These are phyloP conservation scores for Sericinus montela DNA, from an alignment of 2,888 invertebrate genomes.

Conservation along the genomic window DNA sequence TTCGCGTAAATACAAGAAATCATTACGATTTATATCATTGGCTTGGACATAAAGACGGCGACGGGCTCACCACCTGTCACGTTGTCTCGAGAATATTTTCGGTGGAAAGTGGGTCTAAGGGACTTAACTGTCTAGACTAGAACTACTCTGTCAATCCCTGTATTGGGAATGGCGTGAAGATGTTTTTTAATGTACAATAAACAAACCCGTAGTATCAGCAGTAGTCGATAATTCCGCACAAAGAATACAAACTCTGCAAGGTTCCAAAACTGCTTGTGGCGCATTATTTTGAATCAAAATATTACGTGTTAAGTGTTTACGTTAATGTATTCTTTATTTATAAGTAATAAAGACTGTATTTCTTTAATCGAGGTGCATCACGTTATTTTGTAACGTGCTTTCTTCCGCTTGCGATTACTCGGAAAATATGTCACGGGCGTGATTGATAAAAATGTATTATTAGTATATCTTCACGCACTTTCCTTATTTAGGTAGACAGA, in stretches of 20 bases:
- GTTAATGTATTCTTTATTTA: not conserved
- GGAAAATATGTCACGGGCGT: not conserved
- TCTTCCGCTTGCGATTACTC: not conserved
- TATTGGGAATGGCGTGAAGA: too few species aligned
- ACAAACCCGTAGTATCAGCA: not conserved
- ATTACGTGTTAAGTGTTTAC: not conserved
- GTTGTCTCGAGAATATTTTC: too few species aligned
- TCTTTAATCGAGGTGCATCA: not conserved
- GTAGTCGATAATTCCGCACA: not conserved
- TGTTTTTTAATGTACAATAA: too few species aligned
- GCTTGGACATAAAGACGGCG: too few species aligned
- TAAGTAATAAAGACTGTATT: not conserved
- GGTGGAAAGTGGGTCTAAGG: too few species aligned
- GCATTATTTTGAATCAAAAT: not conserved
- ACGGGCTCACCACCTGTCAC: too few species aligned
- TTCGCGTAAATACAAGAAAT: too few species aligned
- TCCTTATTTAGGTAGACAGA: too few species aligned
- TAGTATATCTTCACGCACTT: too few species aligned
- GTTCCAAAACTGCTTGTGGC: not conserved
- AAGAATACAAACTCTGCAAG: constrained; percentile 8
- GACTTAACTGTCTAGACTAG: too few species aligned
- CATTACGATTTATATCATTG: too few species aligned
- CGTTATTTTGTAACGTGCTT: not conserved
- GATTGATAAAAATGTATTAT: not conserved
- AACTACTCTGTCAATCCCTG: too few species aligned